Percentiles rank a stretch among this genome's conserved stretches.
Conservation (phyloP, 2,113 vertebrate genomes). For the Ibidorhyncha struthersii region DNA sequence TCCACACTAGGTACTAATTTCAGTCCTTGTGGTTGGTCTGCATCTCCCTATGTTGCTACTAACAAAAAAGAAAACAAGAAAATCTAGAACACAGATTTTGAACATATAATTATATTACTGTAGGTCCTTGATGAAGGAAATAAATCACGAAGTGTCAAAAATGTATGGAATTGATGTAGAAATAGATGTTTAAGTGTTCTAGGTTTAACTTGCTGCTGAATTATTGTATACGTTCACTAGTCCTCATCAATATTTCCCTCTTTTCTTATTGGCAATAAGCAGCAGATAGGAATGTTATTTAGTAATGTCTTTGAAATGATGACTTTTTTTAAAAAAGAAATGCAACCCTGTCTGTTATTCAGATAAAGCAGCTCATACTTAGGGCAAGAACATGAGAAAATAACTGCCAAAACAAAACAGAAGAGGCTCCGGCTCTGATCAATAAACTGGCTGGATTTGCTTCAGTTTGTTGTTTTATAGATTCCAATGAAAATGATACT, state of each 20-base stretch:
- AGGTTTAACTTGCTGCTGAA: neutral
- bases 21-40: fast-evolving
- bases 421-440: neutral
- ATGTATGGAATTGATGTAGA: neutral
- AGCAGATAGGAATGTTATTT: neutral
- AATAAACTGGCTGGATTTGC: neutral
- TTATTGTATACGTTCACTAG: neutral
- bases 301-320: neutral
- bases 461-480: neutral
- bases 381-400: neutral
- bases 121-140: neutral
- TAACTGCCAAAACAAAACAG: neutral
- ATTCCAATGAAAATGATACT: neutral
- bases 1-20: neutral
- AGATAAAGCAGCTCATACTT: neutral
- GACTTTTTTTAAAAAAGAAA: neutral
- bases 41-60: neutral
- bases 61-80: neutral
- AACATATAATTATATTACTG: neutral
- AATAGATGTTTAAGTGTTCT: neutral
- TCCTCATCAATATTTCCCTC: neutral
- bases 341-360: neutral
- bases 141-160: neutral
- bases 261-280: neutral
- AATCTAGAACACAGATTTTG: neutral